phyloP scores from a whole-genome alignment of 2,888 invertebrate species.

The Agrochola lychnidis region DNA sequence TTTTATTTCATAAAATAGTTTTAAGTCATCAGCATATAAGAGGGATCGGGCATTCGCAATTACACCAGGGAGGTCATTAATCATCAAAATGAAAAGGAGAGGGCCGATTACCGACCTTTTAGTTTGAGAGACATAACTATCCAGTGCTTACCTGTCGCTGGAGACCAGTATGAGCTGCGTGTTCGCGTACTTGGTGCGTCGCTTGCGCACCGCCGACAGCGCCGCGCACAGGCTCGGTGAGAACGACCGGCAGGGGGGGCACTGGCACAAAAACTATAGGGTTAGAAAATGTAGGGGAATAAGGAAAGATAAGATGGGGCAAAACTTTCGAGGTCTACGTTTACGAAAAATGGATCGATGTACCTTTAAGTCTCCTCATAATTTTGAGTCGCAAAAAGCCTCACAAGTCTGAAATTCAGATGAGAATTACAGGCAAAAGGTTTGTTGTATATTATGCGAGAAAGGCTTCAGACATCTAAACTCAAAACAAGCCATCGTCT shows the following conservation, averaged over 20 bases:
- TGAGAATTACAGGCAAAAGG: neutral
- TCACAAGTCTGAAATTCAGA: neutral
- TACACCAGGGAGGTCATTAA: too few relatives aligned
- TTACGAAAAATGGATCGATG: neutral
- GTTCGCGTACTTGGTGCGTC: slow-evolving; percentile 91
- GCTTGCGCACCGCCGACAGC: slow-evolving; percentile 92
- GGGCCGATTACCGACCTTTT: too few relatives aligned
- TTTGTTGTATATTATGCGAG: neutral
- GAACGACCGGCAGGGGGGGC: slow-evolving; percentile 96
- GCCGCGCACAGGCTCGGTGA: slow-evolving; percentile 94
- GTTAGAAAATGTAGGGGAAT: neutral
- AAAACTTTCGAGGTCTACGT: neutral
- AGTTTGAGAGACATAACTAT: slow-evolving; percentile 51
- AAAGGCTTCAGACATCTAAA: neutral
- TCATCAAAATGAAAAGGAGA: too few relatives aligned
- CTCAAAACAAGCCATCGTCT: neutral
- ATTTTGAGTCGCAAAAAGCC: neutral
- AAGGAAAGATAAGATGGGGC: neutral
- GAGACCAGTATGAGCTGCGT: slow-evolving; percentile 96
- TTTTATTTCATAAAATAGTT: too few relatives aligned
- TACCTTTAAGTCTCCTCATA: neutral
- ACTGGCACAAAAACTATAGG: slow-evolving; percentile 88
- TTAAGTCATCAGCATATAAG: too few relatives aligned
- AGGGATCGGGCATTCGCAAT: too few relatives aligned
- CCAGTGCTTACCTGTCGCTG: slow-evolving; percentile 94